Conservation (phyloP, 2,797 vertebrate species). For the Neomorphus geoffroyi region DNA sequence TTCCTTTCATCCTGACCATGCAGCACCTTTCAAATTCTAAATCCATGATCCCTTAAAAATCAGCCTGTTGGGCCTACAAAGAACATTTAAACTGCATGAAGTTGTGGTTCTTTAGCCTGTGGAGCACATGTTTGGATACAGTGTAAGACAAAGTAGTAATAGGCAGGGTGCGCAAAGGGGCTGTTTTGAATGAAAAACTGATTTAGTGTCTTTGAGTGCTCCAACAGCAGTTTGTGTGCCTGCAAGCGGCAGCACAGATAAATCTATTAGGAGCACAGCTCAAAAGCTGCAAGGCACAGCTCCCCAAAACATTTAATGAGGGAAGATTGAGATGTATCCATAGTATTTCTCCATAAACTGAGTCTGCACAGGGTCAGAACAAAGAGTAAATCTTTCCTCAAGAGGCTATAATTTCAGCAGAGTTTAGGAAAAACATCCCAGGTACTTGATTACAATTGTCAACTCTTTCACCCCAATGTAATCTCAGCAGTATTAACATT, state of each 20-base stretch:
- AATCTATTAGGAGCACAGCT: slow-evolving; percentile 44
- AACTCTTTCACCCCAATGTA: not conserved
- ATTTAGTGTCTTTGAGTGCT: slow-evolving; percentile 46
- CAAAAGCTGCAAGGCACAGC: not conserved
- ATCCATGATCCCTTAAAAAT: not conserved
- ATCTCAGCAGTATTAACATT: slow-evolving; percentile 43
- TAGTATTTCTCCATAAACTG: slow-evolving; percentile 41
- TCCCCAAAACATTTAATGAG: slow-evolving; percentile 31
- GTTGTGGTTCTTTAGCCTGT: not conserved
- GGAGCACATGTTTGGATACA: not conserved
- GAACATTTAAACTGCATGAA: not conserved
- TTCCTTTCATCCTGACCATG: not conserved
- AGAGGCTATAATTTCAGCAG: slow-evolving; percentile 32
- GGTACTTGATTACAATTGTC: slow-evolving; percentile 1
- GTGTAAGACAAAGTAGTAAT: not conserved
- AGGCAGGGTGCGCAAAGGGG: not conserved
- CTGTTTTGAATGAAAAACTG: slow-evolving; percentile 50
- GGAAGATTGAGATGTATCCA: slow-evolving; percentile 41
- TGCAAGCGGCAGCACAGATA: slow-evolving; percentile 34
- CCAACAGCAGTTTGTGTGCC: slow-evolving; percentile 19
- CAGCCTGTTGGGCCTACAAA: not conserved
- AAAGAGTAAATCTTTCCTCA: slow-evolving; percentile 37
- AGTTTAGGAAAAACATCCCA: slow-evolving; percentile 31
- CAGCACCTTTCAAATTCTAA: not conserved
- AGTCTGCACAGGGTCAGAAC: slow-evolving; percentile 12